A percentile compares a stretch with the other conserved stretches of the same genome.
Conservation (phyloP, 2,888 invertebrate species). For the Actias luna region DNA sequence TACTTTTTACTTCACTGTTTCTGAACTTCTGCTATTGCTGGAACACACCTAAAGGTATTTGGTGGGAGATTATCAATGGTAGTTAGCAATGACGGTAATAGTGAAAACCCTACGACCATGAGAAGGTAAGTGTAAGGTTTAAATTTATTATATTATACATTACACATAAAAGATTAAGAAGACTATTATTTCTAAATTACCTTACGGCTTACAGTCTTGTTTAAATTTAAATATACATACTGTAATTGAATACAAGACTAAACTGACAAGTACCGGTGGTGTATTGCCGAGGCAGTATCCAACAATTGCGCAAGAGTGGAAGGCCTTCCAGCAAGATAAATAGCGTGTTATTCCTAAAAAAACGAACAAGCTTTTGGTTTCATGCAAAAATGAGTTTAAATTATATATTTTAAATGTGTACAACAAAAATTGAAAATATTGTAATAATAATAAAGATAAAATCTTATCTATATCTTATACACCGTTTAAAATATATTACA, state of each 20-base stretch:
- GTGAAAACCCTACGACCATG: too few species aligned
- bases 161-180: too few species aligned
- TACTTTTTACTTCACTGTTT: not conserved
- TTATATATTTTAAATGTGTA: not conserved
- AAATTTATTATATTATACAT: too few species aligned
- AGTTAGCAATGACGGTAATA: too few species aligned
- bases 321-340: slow-evolving; percentile 74
- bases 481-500: too few species aligned
- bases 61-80: not conserved
- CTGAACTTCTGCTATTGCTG: not conserved
- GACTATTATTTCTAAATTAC: too few species aligned
- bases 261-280: slow-evolving; percentile 32
- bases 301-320: slow-evolving; percentile 66
- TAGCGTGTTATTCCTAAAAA: slow-evolving; percentile 68
- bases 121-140: too few species aligned
- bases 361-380: not conserved
- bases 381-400: not conserved
- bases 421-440: too few species aligned
- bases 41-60: not conserved
- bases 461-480: too few species aligned
- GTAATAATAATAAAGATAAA: too few species aligned
- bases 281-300: slow-evolving; percentile 35
- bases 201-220: slow-evolving; percentile 11
- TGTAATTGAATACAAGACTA: slow-evolving; percentile 33
- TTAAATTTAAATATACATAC: slow-evolving; percentile 26